phyloP scores from a whole-genome alignment of 2,888 invertebrate genomes.

The Branchellion lobata region DNA sequence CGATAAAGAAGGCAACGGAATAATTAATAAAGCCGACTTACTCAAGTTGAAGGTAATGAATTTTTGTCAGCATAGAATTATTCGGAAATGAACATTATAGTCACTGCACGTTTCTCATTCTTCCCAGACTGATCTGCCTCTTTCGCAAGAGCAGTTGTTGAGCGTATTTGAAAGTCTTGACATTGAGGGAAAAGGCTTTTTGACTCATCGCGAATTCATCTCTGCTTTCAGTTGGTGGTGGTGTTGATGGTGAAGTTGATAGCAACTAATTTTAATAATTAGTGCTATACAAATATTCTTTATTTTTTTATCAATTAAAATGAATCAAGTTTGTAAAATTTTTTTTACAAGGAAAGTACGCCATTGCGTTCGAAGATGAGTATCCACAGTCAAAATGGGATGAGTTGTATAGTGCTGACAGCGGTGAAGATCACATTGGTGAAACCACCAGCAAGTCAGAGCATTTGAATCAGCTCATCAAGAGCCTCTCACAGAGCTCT shows the following conservation, averaged over 20 bases:
- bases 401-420: no score
- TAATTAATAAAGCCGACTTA: slow-evolving; percentile 33
- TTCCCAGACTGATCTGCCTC: slow-evolving; percentile 27
- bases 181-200: background rate
- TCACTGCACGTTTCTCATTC: background rate
- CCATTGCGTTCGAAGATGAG: no score
- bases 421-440: background rate
- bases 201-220: slow-evolving; percentile 19
- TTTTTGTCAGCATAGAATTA: background rate
- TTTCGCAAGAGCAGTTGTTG: slow-evolving; percentile 21
- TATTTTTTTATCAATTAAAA: background rate
- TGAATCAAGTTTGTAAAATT: no score
- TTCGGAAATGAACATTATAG: background rate
- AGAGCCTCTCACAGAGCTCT: background rate
- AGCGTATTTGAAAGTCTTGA: slow-evolving; percentile 31
- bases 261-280: background rate
- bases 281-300: background rate
- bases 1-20: slow-evolving; percentile 28
- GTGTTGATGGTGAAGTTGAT: slow-evolving; percentile 13
- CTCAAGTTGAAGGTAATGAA: background rate
- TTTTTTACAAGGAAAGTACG: no score
- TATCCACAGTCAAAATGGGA: no score
- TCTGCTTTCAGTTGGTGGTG: background rate
- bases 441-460: background rate
- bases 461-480: background rate